These are phyloP conservation scores for Eupithecia insigniata DNA, from an alignment of 2,888 invertebrate species.

Conservation along the genomic window DNA sequence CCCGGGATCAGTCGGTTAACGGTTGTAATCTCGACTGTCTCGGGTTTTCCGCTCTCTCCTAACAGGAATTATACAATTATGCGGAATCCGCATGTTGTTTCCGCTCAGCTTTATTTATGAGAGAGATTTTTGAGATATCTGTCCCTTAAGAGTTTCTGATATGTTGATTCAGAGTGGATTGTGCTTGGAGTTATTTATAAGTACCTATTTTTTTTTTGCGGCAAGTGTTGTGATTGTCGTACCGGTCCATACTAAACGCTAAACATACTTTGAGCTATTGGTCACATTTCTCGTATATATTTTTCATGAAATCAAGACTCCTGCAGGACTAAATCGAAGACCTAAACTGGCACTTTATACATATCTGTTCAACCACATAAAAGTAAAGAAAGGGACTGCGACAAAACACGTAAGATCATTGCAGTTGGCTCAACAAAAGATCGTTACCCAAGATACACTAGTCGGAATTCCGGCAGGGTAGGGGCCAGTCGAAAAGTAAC, in stretches of 20 bases:
- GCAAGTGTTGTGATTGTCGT: background rate
- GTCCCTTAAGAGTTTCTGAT: conserved; percentile 38
- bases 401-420: conserved; percentile 34
- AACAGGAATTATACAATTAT: conserved; percentile 78
- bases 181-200: conserved; percentile 15
- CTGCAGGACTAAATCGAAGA: background rate
- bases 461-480: conserved; percentile 53
- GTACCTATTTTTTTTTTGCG: background rate
- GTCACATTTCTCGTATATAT: background rate
- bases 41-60: conserved; percentile 72
- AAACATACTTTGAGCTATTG: background rate
- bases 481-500: conserved; percentile 58
- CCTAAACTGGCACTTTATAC: background rate
- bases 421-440: conserved; percentile 39
- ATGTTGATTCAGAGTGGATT: conserved; percentile 33
- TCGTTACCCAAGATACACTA: conserved; percentile 45
- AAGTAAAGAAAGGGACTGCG: conserved; percentile 27
- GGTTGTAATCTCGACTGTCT: conserved; percentile 79
- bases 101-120: conserved; percentile 51
- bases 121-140: conserved; percentile 48
- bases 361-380: conserved; percentile 13
- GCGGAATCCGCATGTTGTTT: conserved; percentile 65
- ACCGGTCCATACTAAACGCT: background rate
- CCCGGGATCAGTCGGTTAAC: conserved; percentile 82
- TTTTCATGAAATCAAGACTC: background rate